Conservation (phyloP, 2,113 vertebrate species). For the Hippocampus abdominalis region DNA sequence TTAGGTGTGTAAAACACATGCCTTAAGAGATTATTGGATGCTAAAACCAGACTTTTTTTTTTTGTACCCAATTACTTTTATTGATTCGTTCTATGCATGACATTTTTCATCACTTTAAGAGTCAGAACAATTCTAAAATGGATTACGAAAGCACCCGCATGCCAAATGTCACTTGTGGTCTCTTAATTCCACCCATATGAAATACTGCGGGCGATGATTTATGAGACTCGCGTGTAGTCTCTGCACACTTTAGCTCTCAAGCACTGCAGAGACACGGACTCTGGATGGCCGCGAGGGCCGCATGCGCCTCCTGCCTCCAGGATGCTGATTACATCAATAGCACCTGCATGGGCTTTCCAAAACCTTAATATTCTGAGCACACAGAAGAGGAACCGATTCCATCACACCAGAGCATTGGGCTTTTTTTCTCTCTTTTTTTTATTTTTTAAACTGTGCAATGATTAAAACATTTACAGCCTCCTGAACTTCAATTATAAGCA, state of each 20-base stretch:
- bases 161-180: constrained; percentile 26
- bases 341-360: constrained; percentile 50
- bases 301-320: constrained; percentile 45
- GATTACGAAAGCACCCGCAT: constrained; percentile 1
- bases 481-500: constrained; percentile 43
- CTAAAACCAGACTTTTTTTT: constrained; percentile 8
- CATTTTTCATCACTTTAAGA: background rate
- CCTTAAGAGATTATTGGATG: constrained; percentile 8
- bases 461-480: constrained; percentile 24
- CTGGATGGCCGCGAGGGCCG: constrained; percentile 52
- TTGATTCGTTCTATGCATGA: background rate
- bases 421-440: background rate
- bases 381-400: constrained; percentile 47
- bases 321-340: constrained; percentile 70
- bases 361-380: constrained; percentile 69
- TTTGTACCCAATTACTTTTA: background rate
- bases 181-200: constrained; percentile 39
- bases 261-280: constrained; percentile 47
- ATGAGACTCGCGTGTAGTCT: constrained; percentile 47
- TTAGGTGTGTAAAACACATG: constrained; percentile 5
- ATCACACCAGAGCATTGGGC: constrained; percentile 34
- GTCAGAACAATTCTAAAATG: constrained; percentile 13
- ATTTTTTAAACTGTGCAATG: constrained; percentile 10
- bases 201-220: constrained; percentile 50
- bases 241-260: constrained; percentile 51